phyloP scores from a whole-genome alignment of 2,113 vertebrate species.

The Vidua macroura region DNA sequence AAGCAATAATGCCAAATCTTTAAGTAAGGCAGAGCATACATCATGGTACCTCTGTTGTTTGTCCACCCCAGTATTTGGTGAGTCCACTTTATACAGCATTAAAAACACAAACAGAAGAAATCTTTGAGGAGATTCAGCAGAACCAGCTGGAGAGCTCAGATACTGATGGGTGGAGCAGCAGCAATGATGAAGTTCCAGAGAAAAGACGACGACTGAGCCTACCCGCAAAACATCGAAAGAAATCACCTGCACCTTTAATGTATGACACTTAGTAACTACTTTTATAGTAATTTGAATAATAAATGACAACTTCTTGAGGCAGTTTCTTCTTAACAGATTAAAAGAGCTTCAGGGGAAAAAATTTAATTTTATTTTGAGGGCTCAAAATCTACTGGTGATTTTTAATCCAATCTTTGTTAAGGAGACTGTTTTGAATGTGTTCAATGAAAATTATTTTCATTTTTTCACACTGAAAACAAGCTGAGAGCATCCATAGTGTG shows the following conservation, averaged over 20 bases:
- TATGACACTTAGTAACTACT: constrained; percentile 49
- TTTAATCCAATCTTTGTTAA: not conserved
- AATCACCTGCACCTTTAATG: constrained; percentile 21
- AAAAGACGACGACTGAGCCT: constrained; percentile 75
- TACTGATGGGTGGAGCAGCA: constrained; percentile 55
- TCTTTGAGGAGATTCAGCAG: constrained; percentile 59
- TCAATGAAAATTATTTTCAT: not conserved
- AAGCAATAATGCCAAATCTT: not conserved
- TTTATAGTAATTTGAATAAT: not conserved
- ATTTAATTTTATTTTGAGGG: not conserved
- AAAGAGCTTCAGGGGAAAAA: not conserved
- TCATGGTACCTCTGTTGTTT: not conserved
- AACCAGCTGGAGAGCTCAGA: constrained; percentile 50
- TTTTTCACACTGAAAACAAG: not conserved
- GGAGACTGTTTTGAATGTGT: not conserved
- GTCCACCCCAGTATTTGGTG: constrained; percentile 79
- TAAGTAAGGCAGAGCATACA: not conserved
- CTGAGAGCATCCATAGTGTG: not conserved
- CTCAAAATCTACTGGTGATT: not conserved
- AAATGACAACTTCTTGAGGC: not conserved
- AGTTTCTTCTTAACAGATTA: not conserved
- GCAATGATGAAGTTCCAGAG: constrained; percentile 71
- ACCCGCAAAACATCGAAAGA: constrained; percentile 49
- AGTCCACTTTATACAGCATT: constrained; percentile 83
- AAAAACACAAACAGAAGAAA: constrained; percentile 74